A percentile compares a stretch with the other conserved stretches of the same genome.
Conservation (phyloP, 2,113 vertebrate species). For the Mystacornis crossleyi region DNA sequence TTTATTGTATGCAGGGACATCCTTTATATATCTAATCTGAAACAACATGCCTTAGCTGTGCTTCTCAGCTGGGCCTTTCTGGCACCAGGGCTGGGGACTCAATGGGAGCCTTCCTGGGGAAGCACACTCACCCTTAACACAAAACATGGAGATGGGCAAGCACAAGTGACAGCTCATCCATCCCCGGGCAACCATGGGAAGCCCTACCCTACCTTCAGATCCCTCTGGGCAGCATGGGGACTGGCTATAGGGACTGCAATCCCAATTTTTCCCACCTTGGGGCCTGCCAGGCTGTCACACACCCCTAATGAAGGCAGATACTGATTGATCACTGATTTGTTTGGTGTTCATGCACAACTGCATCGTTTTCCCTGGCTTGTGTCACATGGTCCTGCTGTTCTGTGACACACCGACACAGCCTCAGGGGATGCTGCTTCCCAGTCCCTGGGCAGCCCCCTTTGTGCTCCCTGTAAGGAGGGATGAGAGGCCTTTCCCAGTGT, state of each 20-base stretch:
- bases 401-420: background rate
- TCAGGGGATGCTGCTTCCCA: background rate
- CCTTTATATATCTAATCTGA: background rate
- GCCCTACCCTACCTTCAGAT: background rate
- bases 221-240: background rate
- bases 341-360: background rate
- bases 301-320: background rate
- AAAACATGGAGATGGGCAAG: background rate
- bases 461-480: background rate
- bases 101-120: background rate
- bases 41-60: background rate
- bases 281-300: background rate
- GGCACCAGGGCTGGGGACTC: background rate
- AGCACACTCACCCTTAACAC: background rate
- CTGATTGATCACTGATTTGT: background rate
- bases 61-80: background rate
- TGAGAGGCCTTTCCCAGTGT: background rate
- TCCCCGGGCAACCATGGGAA: background rate
- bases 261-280: background rate
- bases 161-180: background rate
- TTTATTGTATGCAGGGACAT: background rate
- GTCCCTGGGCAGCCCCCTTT: background rate
- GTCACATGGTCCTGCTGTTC: background rate
- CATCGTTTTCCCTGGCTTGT: background rate
- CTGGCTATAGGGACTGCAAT: background rate